phyloP scores from a whole-genome alignment of 2,113 vertebrate species.

The Caloenas nicobarica region DNA sequence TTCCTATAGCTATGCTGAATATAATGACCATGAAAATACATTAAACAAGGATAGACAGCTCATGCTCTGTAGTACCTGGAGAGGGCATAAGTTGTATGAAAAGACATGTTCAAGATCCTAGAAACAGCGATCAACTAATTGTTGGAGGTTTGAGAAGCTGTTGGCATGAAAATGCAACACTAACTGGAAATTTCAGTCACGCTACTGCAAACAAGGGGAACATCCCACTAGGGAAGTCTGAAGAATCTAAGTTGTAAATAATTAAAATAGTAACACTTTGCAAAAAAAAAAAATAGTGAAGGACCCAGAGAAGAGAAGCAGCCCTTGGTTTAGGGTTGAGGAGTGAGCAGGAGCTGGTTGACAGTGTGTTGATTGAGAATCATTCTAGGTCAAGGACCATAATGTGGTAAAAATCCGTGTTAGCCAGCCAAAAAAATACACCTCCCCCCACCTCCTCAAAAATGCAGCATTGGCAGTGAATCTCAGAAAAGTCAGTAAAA shows the following conservation, averaged over 20 bases:
- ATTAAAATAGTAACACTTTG: not conserved
- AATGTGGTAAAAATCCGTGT: not conserved
- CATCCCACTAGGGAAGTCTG: not conserved
- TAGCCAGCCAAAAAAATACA: not conserved
- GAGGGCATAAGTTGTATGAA: not conserved
- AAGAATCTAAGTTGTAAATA: not conserved
- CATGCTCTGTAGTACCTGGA: not conserved
- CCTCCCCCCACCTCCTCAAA: too few relatives aligned
- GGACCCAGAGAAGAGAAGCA: not conserved
- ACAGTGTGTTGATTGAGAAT: not conserved
- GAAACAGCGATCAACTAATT: not conserved
- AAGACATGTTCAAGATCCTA: not conserved
- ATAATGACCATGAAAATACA: not conserved
- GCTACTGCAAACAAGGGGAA: not conserved
- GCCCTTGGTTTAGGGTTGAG: not conserved
- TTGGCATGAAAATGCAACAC: not conserved
- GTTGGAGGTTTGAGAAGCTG: not conserved
- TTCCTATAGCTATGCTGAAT: not conserved
- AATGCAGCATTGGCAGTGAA: not conserved
- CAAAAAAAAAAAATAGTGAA: not conserved
- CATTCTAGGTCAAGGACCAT: not conserved
- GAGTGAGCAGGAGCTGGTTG: not conserved
- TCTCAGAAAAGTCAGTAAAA: not conserved
- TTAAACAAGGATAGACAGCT: not conserved
- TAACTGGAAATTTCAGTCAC: not conserved